Evolutionary conservation across 2,113 vertebrate species (phyloP).

Genomic region (Phodopus roborovskii): DNA sequence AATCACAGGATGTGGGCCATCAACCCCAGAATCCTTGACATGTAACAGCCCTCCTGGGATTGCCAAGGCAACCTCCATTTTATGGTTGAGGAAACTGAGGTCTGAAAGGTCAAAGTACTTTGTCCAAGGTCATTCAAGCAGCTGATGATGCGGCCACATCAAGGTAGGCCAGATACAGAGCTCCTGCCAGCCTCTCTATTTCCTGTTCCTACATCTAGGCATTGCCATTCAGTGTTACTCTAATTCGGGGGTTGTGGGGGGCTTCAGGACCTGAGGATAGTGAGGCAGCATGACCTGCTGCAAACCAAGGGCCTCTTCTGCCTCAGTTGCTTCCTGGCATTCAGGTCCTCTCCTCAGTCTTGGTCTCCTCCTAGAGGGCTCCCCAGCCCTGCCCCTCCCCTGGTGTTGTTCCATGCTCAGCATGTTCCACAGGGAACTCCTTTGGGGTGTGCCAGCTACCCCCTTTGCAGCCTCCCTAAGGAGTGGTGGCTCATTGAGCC

Average conservation of each 20-base stretch:
- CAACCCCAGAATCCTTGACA: neutral
- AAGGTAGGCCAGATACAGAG: neutral
- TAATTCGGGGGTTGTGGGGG: neutral
- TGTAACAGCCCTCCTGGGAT: neutral
- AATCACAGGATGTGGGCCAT: neutral
- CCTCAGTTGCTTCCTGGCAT: neutral
- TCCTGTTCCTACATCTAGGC: neutral
- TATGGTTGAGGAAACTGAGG: neutral
- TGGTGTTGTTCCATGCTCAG: neutral
- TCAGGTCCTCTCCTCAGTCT: neutral
- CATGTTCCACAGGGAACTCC: neutral
- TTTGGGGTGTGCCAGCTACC: neutral
- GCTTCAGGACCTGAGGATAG: neutral
- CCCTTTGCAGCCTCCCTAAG: neutral
- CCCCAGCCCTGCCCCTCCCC: rapidly evolving
- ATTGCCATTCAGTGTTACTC: neutral
- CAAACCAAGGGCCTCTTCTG: neutral
- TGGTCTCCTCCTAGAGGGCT: neutral
- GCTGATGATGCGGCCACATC: neutral
- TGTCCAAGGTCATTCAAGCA: neutral
- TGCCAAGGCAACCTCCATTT: neutral
- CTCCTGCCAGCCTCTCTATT: neutral
- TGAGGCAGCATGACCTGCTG: constrained; percentile 17
- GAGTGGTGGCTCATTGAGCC: neutral
- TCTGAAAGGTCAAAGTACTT: neutral